Evolutionary conservation across 2,797 vertebrate species (phyloP).

Genomic region (Oreortyx pictus): DNA sequence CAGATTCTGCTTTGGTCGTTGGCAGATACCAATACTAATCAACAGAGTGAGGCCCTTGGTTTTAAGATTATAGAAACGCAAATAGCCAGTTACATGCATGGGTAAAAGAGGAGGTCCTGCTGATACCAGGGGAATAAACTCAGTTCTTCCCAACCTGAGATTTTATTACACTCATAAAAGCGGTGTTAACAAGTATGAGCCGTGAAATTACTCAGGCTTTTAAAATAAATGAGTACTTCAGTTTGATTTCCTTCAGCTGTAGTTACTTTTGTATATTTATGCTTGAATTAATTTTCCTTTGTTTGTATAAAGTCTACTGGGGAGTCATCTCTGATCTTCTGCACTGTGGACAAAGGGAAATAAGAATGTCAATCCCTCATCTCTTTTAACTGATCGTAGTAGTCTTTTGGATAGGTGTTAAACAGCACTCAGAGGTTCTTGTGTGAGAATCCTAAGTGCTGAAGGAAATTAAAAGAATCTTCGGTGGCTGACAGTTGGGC

Average conservation of each 20-base stretch:
- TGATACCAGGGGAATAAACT: background rate
- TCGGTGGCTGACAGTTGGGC: background rate
- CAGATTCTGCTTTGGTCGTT: background rate
- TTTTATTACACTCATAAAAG: background rate
- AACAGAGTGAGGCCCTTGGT: background rate
- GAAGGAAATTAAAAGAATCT: background rate
- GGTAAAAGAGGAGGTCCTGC: background rate
- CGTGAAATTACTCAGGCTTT: conserved; percentile 20
- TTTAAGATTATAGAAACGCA: background rate
- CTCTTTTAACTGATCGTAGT: background rate
- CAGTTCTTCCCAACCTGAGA: background rate
- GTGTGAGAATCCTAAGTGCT: background rate
- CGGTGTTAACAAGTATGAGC: background rate
- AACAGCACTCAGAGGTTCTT: background rate
- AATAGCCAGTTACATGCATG: background rate
- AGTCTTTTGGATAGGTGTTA: background rate
- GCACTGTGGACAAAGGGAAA: background rate
- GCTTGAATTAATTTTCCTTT: background rate
- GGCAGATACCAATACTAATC: background rate
- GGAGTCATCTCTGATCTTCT: background rate
- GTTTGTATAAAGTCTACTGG: background rate
- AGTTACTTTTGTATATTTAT: background rate
- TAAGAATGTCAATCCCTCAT: background rate
- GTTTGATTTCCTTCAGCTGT: background rate
- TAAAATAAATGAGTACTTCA: background rate